Evolutionary conservation across 2,797 vertebrate genomes (phyloP), one percentile per base, ranked within the genome.

Genomic region (Acanthis flammea): DNA sequence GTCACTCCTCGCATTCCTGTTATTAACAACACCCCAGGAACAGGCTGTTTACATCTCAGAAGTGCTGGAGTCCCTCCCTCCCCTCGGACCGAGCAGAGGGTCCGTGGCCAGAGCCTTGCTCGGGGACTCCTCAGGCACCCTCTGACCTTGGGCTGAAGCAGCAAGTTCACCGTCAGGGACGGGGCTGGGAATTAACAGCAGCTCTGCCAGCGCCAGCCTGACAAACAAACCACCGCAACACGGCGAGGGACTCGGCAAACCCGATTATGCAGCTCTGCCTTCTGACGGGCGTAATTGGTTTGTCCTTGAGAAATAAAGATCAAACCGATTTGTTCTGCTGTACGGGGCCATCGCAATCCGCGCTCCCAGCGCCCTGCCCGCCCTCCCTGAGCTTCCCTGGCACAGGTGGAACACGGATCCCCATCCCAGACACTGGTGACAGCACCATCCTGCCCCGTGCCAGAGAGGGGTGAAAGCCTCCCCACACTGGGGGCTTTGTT

Each of bases 301-400:
- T 90, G 96, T 92, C 93, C 94, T 92, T 90, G 93, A 91, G 83
- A 87, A 89, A 92, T 37, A 61, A 67, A 92, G 92, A 97, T 86
- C 86, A 90, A 84, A 92, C 67, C 76, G 47, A 79, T 95, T 84
- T 57, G 71, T 48, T 86, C 51, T 88, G 85, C 68, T 86, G 61
- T 74, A 22, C 2, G 12, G 30, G 65, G 90, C 61, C 7, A 7
- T 0, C 0, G 74, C 75, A n/a, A 18, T 4, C 51, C 0, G 0
- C 3, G 16, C 5, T 30, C 9, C 14, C 91, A 19, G 80, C 22
- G 3, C 83, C 44, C 77, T 7, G 41, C 2, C 39, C 1, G 30
- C 65, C 45, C 27, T 27, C 45, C 12, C 31, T 5, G 4, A 5
- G 4, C 48, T 33, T 18, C 53, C 14, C 62, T 60, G 12, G 79